phyloP scores from a whole-genome alignment of 2,888 invertebrate species.

The Macaria notata region DNA sequence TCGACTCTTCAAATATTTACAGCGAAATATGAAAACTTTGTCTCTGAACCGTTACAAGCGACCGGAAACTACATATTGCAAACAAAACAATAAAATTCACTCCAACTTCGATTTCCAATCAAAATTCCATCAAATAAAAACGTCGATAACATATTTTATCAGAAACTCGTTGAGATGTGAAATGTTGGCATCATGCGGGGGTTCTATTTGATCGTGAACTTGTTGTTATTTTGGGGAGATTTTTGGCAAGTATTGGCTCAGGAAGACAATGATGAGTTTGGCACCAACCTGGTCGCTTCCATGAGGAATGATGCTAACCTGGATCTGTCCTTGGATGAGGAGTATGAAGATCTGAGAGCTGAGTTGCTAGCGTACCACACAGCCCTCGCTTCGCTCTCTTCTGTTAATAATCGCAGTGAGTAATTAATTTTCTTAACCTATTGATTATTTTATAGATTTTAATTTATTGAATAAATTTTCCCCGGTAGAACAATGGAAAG shows the following conservation, averaged over 20 bases:
- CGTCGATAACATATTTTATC: too few relatives aligned
- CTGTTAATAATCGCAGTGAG: slow-evolving; percentile 43
- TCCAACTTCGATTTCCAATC: slow-evolving; percentile 2
- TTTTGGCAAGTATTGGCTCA: slow-evolving; percentile 1
- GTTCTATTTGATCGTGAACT: too few relatives aligned
- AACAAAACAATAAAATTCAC: neutral
- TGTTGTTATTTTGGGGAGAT: too few relatives aligned
- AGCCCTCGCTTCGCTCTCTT: slow-evolving; percentile 53
- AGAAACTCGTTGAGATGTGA: too few relatives aligned
- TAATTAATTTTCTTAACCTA: slow-evolving; percentile 3
- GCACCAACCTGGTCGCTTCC: slow-evolving; percentile 44
- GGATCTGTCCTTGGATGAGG: slow-evolving; percentile 66
- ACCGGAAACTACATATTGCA: too few relatives aligned
- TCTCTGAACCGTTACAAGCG: too few relatives aligned
- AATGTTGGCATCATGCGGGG: too few relatives aligned
- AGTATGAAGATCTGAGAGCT: slow-evolving; percentile 71
- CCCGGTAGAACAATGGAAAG: too few relatives aligned
- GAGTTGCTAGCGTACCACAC: slow-evolving; percentile 69
- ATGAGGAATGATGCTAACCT: slow-evolving; percentile 60
- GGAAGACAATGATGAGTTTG: slow-evolving; percentile 41
- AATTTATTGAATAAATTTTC: too few relatives aligned
- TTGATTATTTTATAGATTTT: too few relatives aligned
- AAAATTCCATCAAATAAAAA: slow-evolving; percentile 11
- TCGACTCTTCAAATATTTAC: too few relatives aligned
- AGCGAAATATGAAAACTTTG: too few relatives aligned